phyloP scores from a whole-genome alignment of 1,140 invertebrate species.

The Glossosoma conforme region DNA sequence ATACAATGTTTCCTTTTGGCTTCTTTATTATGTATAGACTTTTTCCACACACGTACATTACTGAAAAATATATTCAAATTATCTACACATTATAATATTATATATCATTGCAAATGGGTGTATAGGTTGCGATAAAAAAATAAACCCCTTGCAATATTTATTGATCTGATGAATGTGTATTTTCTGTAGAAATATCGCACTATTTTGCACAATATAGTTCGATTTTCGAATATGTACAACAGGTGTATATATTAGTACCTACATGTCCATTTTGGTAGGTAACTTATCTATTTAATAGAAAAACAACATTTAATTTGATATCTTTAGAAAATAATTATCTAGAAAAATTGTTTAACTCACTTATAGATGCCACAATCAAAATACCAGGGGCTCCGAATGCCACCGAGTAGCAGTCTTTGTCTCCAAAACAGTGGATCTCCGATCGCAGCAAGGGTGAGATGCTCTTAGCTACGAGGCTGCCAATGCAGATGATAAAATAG shows the following conservation, averaged over 20 bases:
- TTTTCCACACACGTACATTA: constrained; percentile 71
- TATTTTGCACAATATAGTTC: too few relatives aligned
- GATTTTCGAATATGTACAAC: too few relatives aligned
- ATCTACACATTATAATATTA: not conserved
- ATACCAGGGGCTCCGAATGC: constrained; percentile 67
- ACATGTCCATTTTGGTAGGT: not conserved
- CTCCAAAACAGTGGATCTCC: constrained; percentile 60
- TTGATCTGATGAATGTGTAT: too few relatives aligned
- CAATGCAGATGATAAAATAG: constrained; percentile 65
- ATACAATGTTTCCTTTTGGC: constrained; percentile 77
- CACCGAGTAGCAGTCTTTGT: constrained; percentile 63
- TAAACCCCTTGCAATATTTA: too few relatives aligned
- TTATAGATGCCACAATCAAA: constrained; percentile 53
- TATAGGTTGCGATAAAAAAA: too few relatives aligned
- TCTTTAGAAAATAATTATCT: not conserved
- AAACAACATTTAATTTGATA: not conserved
- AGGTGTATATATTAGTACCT: too few relatives aligned
- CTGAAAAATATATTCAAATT: constrained; percentile 63
- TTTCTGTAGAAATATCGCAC: too few relatives aligned
- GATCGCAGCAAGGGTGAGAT: constrained; percentile 61
- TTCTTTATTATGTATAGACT: constrained; percentile 70
- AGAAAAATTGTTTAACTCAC: constrained; percentile 38
- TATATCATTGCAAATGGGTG: not conserved
- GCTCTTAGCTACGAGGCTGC: constrained; percentile 60
- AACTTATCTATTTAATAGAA: not conserved